Evolutionary conservation across 2,113 vertebrate genomes (phyloP).

Genomic region (Motacilla alba): DNA sequence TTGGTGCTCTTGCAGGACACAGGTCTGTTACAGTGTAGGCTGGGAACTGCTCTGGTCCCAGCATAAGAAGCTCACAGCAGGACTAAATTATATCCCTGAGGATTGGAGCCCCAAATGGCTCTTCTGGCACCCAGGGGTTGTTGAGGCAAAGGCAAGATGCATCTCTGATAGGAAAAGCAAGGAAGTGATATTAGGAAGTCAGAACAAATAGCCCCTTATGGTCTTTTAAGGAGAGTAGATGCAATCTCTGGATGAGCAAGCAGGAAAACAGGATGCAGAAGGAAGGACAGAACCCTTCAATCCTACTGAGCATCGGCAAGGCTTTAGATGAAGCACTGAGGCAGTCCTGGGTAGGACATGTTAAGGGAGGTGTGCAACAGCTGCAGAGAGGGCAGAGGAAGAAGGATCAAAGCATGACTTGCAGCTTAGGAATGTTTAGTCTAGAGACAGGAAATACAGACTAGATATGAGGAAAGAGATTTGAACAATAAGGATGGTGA

Average conservation of each 20-base stretch:
- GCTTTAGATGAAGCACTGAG: background rate
- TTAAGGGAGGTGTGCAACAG: background rate
- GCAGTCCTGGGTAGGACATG: background rate
- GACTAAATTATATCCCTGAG: background rate
- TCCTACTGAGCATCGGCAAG: background rate
- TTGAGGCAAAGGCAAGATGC: background rate
- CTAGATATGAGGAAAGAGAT: constrained; percentile 4
- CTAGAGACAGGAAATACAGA: background rate
- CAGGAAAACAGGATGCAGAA: background rate
- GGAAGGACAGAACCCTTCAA: background rate
- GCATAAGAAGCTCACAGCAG: background rate
- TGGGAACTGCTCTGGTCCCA: background rate
- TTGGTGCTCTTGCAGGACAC: background rate
- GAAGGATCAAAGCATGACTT: background rate
- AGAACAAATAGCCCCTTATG: background rate
- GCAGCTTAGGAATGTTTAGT: background rate
- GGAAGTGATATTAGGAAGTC: background rate
- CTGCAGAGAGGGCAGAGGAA: background rate
- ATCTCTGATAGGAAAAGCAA: background rate
- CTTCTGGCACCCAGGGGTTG: background rate
- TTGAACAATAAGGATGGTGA: background rate
- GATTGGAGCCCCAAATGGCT: background rate
- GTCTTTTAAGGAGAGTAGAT: background rate
- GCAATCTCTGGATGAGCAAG: background rate
- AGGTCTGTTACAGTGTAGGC: background rate